Conservation (phyloP, 2,888 invertebrate genomes). For the Melolontha melolontha region DNA sequence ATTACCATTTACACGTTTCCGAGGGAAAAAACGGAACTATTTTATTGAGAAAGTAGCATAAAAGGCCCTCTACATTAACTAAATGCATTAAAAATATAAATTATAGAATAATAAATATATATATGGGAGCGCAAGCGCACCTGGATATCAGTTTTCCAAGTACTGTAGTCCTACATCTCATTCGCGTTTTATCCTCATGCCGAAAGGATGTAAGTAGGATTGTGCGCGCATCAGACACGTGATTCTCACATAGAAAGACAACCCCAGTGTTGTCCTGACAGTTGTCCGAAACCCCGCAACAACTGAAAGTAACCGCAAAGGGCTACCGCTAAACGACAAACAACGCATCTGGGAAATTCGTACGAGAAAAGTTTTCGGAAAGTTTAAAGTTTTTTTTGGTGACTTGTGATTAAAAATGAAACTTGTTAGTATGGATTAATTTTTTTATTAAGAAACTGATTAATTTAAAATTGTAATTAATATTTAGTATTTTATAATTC, state of each 20-base stretch:
- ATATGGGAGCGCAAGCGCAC: conserved; percentile 49
- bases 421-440: conserved; percentile 3
- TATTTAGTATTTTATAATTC: not conserved
- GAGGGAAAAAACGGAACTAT: not conserved
- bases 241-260: conserved; percentile 18
- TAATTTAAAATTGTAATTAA: not conserved
- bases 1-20: not conserved
- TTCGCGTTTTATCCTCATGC: conserved; percentile 52
- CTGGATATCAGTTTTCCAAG: conserved; percentile 50
- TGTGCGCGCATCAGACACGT: conserved; percentile 30
- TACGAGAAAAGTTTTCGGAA: conserved; percentile 11
- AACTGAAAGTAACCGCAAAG: conserved; percentile 10
- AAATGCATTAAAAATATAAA: not conserved
- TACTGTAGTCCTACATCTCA: conserved; percentile 52
- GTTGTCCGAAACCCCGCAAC: conserved; percentile 38
- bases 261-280: conserved; percentile 10
- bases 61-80: not conserved
- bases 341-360: conserved; percentile 27
- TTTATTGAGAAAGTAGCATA: not conserved
- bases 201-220: conserved; percentile 37
- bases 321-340: not conserved
- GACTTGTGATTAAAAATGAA: conserved; percentile 9
- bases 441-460: not conserved
- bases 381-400: not conserved
- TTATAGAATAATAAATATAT: conserved; percentile 31